Base-by-base conservation (phyloP, 2,797 vertebrate genomes). In the Coendou prehensilis region DNA sequence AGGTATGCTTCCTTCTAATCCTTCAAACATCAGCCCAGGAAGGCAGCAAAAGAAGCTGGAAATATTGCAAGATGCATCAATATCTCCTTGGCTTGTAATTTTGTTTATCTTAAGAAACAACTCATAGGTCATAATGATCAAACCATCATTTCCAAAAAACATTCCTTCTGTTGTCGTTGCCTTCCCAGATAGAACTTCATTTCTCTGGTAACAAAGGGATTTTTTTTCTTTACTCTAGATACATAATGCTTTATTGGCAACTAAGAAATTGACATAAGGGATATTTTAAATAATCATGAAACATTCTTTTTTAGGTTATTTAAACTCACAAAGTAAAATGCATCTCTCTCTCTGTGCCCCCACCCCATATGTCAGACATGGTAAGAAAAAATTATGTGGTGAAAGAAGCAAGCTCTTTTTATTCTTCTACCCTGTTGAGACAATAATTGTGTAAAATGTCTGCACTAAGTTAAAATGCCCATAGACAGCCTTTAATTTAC, bases 401-500 rank as follows among this genome's bases (percentile, higher is more conserved):
- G 76, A 87, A 83, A 28, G 28, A 97, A 88, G 47, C 30, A 78
- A 97, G 69, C 80, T 92, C 75, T 6, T 33, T 97, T 86, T 79
- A 93, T 89, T 96, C 33, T 91, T 37, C 15, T 18, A 13, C 0
- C 82, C 47, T 91, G 15, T 95, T 88, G 89, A 96, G 95, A 95
- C 1, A 88, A 82, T 90, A 96, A 64, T 50, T 97, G 63, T 82
- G 83, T 54, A 91, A 97, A 98, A 96, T 64, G 1, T 52, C 88
- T 95, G 57, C 84, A 94, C 82, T 94, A 41, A n/a, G 63, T 93
- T 95, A 84, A 96, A 71, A 61, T 86, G 96, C 91, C 30, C 75
- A 95, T 61, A 97, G 22, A 88, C 76, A 95, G 63, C 87, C 90
- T 97, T 89, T 95, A 67, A 90, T 93, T 94, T 93, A 94, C 45